phyloP scores from a whole-genome alignment of 1,140 invertebrate species.

The Cheumatopsyche charites region DNA sequence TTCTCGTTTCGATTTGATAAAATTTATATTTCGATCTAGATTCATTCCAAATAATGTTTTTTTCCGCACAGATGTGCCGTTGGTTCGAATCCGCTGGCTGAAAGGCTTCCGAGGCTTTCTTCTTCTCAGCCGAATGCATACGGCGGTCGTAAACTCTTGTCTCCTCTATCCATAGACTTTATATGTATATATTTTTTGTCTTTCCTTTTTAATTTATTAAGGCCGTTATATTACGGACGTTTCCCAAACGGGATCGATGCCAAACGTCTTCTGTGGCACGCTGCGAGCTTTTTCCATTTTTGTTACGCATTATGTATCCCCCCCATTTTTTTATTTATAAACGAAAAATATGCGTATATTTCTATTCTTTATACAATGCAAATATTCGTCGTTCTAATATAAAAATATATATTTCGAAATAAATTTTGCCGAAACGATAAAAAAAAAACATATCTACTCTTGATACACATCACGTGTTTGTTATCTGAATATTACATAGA shows the following conservation, averaged over 20 bases:
- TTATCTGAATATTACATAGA: no score
- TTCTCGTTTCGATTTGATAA: no score
- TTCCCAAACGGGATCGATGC: slow-evolving; percentile 27
- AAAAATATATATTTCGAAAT: no score
- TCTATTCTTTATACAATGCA: background rate
- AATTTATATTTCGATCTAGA: no score
- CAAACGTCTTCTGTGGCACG: background rate
- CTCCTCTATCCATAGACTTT: background rate
- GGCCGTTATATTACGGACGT: slow-evolving; percentile 21
- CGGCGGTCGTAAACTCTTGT: slow-evolving; percentile 24
- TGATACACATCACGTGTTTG: no score
- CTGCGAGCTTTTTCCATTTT: slow-evolving; percentile 20
- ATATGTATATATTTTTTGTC: slow-evolving; percentile 2
- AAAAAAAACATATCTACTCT: background rate
- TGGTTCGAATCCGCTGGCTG: no score
- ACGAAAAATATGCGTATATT: background rate
- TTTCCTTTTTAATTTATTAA: slow-evolving; percentile 34
- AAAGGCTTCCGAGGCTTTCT: slow-evolving; percentile 3
- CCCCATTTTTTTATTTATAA: background rate
- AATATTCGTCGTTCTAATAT: no score
- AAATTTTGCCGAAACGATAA: no score
- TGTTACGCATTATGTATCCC: background rate
- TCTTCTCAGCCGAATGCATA: slow-evolving; percentile 26
- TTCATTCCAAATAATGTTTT: no score
- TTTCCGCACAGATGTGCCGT: no score